Conservation (phyloP, 2,888 invertebrate genomes). For the Achlya flavicornis region DNA sequence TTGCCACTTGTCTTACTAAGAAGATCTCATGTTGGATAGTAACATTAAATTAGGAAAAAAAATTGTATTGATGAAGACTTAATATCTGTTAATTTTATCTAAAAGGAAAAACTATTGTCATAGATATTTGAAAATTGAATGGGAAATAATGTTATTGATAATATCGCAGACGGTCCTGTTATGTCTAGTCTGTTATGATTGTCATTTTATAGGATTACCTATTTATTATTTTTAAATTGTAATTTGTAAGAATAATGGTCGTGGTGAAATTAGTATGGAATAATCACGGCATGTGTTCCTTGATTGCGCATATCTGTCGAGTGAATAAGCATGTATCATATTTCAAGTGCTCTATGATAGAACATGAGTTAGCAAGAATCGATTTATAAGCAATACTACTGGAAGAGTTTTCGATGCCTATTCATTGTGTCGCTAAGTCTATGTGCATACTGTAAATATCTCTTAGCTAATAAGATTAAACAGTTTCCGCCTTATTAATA, state of each 20-base stretch:
- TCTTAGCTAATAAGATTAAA: slow-evolving; percentile 59
- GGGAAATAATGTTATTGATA: slow-evolving; percentile 42
- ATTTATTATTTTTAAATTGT: slow-evolving; percentile 44
- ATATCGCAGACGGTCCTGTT: slow-evolving; percentile 65
- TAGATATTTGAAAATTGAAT: slow-evolving; percentile 36
- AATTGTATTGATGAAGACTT: slow-evolving; percentile 39
- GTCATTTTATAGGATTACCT: slow-evolving; percentile 63
- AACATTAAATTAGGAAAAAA: slow-evolving; percentile 40
- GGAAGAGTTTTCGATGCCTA: slow-evolving; percentile 54
- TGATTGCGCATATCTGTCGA: slow-evolving; percentile 65
- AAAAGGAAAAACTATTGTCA: slow-evolving; percentile 36
- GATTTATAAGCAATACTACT: slow-evolving; percentile 62
- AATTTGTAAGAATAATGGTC: slow-evolving; percentile 35
- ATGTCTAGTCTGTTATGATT: slow-evolving; percentile 73
- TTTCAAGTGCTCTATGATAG: slow-evolving; percentile 42
- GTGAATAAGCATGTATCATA: slow-evolving; percentile 56
- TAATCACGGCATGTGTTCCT: slow-evolving; percentile 52
- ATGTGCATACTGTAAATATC: slow-evolving; percentile 81
- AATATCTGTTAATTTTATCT: slow-evolving; percentile 28
- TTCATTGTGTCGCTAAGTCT: slow-evolving; percentile 65
- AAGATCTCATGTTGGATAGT: slow-evolving; percentile 66
- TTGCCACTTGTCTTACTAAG: slow-evolving; percentile 48
- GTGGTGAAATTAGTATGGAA: slow-evolving; percentile 48
- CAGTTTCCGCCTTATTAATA: slow-evolving; percentile 78
- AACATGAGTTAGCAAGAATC: slow-evolving; percentile 43